Conservation (phyloP, 2,888 invertebrate genomes). For the Allacma fusca region DNA sequence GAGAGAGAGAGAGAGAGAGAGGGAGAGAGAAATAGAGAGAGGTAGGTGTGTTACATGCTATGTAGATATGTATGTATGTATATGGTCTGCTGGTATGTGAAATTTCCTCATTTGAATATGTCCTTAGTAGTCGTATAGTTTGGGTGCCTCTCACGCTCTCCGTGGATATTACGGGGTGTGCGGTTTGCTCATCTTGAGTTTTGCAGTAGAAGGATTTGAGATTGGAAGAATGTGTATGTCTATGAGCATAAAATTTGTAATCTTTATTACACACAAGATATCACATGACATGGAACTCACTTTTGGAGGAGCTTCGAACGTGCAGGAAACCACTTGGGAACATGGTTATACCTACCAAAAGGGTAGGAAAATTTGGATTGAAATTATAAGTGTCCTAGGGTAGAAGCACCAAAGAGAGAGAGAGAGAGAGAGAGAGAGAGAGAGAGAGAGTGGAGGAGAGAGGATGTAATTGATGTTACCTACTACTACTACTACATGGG, state of each 20-base stretch:
- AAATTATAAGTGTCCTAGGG: not conserved
- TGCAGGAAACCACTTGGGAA: not conserved
- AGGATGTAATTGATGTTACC: too few relatives aligned
- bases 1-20: too few relatives aligned
- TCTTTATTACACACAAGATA: constrained; percentile 38
- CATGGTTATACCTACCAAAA: not conserved
- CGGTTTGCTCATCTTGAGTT: too few relatives aligned
- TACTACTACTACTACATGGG: too few relatives aligned
- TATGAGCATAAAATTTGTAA: constrained; percentile 31
- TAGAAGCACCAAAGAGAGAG: not conserved
- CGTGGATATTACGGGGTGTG: not conserved
- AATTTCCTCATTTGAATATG: too few relatives aligned
- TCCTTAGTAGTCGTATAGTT: not conserved
- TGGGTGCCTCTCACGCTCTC: not conserved
- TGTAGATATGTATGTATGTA: too few relatives aligned
- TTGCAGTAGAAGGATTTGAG: not conserved
- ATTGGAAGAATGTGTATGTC: not conserved
- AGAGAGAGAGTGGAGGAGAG: too few relatives aligned
- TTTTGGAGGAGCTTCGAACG: not conserved
- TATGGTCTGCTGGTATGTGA: too few relatives aligned
- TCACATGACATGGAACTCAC: constrained; percentile 1
- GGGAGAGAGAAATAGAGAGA: too few relatives aligned
- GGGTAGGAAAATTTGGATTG: not conserved
- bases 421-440: constrained; percentile 4
- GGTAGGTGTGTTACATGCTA: too few relatives aligned